These are phyloP conservation scores for Parnassius glacialis DNA, from an alignment of 2,888 invertebrate genomes.

Conservation along the genomic window DNA sequence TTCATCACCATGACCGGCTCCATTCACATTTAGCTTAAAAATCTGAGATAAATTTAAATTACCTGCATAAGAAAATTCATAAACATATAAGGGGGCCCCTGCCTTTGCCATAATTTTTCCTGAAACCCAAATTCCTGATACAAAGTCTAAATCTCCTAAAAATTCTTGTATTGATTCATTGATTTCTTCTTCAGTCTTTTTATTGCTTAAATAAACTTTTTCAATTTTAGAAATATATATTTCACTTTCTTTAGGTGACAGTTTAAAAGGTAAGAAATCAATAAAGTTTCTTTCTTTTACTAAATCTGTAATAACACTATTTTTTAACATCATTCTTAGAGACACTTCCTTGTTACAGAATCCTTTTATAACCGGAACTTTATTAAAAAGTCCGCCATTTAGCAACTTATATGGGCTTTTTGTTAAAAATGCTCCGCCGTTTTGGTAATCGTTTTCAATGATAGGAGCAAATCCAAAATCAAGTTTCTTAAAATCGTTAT, in stretches of 20 bases:
- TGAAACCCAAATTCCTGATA: slow-evolving; percentile 44
- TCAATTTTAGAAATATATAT: slow-evolving; percentile 34
- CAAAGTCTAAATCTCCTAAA: slow-evolving; percentile 49
- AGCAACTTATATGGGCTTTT: slow-evolving; percentile 57
- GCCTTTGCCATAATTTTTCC: slow-evolving; percentile 36
- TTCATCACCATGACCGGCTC: slow-evolving; percentile 49
- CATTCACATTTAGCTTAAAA: slow-evolving; percentile 39
- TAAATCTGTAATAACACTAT: slow-evolving; percentile 36
- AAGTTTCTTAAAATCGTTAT: slow-evolving; percentile 34
- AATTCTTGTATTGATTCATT: slow-evolving; percentile 46
- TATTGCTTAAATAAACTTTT: slow-evolving; percentile 31
- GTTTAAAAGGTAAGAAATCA: slow-evolving; percentile 37
- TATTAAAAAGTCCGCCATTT: slow-evolving; percentile 49
- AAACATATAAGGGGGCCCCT: slow-evolving; percentile 42
- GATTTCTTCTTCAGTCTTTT: slow-evolving; percentile 30
- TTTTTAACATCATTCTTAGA: slow-evolving; percentile 44
- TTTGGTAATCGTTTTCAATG: slow-evolving; percentile 49
- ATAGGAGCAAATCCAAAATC: slow-evolving; percentile 51
- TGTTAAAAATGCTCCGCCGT: slow-evolving; percentile 43
- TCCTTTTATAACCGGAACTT: slow-evolving; percentile 70
- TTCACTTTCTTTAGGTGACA: slow-evolving; percentile 34
- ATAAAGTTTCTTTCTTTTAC: slow-evolving; percentile 40
- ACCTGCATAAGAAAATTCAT: slow-evolving; percentile 51
- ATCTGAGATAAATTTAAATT: slow-evolving; percentile 41
- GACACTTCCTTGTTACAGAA: slow-evolving; percentile 71